A percentile compares a stretch with the other conserved stretches of the same genome.
phyloP scores from a whole-genome alignment of 2,888 invertebrate species.

The Pristionchus arcanus region DNA sequence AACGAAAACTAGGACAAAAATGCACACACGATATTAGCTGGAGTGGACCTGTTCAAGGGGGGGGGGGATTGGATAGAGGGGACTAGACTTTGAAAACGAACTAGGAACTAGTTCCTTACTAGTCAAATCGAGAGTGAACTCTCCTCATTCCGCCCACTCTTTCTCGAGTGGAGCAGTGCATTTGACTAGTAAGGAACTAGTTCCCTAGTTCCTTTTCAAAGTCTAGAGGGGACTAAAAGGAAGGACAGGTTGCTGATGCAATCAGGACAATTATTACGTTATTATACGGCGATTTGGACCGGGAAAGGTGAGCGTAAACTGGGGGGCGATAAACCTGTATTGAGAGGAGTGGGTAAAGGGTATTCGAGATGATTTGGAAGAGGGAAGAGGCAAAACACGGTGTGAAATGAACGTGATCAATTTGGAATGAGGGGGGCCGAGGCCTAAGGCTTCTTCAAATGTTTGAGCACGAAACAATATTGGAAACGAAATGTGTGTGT shows the following conservation, averaged over 20 bases:
- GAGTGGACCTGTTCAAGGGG: background rate
- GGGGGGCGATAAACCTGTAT: background rate
- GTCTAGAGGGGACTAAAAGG: background rate
- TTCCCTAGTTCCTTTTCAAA: too few species aligned
- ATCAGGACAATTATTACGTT: constrained; percentile 1
- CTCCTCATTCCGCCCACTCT: too few species aligned
- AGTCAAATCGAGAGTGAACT: too few species aligned
- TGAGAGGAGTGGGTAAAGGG: background rate
- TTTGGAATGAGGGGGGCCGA: constrained; percentile 11
- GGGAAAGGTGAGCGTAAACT: background rate
- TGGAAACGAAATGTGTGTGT: constrained; percentile 2
- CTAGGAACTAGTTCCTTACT: too few species aligned
- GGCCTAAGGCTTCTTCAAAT: background rate
- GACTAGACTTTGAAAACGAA: too few species aligned
- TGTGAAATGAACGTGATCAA: background rate
- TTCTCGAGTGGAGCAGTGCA: too few species aligned
- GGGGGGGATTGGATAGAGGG: background rate
- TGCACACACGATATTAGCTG: constrained; percentile 4
- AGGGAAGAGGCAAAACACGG: background rate
- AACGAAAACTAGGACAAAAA: background rate
- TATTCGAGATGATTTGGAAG: constrained; percentile 21
- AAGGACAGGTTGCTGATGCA: background rate
- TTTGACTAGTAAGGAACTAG: too few species aligned
- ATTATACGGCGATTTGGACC: background rate
- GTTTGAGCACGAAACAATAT: background rate